Base-by-base conservation (phyloP, 2,797 vertebrate genomes). In the Alca torda region DNA sequence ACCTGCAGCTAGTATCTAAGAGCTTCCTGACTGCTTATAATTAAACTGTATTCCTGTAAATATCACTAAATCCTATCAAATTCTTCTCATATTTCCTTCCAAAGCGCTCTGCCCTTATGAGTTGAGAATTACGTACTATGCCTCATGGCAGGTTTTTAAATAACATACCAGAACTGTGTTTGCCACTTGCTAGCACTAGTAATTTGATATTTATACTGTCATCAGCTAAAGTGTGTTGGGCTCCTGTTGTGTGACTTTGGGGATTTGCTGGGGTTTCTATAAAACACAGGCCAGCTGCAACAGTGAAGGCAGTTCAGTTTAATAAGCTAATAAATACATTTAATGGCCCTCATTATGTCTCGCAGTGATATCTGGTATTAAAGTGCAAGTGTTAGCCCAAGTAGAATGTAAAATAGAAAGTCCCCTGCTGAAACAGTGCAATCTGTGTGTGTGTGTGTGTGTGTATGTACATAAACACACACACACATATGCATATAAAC, bases 311-410 rank as follows among this genome's bases (percentile, higher is more conserved):
- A 95, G 94, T 91, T 96, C 88, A 76, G 72, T 94, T 97, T 97
- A 96, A 97, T 97, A 96, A 95, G 94, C 86, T 96, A 96, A 97
- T 97, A 97, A 97, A 96, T 96, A 95, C 75, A 86, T 95, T 96
- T 96, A 96, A 97, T 92, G 96, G 81, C 91, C 83, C 95, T 97
- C 95, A 96, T 97, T 95, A 96, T 97, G 92, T 96, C 96, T 96
- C 4, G 7, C 88, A 95, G 81, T 96, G 96, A 96, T 97, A 96
- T 93, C 96, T 96, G 93, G 92, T 91, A 95, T 94, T 91, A 95
- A 95, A 96, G 72, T 83, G 81, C 84, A 95, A 96, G 86, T 92
- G 95, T 91, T 94, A 95, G 94, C 82, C 75, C 1, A 0, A 92
- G 75, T 39, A 93, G 78, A 94, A 96, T 77, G 84, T 85, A 74